Base-by-base conservation (phyloP, 2,113 vertebrate genomes). In the Cebidichthys violaceus region DNA sequence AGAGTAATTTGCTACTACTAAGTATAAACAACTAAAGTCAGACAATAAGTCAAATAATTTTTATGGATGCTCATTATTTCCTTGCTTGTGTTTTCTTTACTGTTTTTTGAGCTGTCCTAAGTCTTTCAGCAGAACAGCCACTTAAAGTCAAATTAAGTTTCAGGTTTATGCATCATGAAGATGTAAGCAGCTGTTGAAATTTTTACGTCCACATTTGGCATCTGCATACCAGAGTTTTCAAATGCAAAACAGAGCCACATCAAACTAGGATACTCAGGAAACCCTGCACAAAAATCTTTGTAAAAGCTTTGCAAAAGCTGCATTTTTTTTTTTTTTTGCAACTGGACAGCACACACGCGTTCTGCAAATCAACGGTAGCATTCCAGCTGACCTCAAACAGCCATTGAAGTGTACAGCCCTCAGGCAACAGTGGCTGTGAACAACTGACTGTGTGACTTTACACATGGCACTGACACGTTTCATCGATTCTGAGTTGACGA, bases 51-150 rank as follows among this genome's bases (percentile, higher is more conserved):
- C 1, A 37, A 61, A 45, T 39, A 24, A 15, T 24, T 18, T 64
- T 43, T 47, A 59, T 52, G 31, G 55, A 33, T 37, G 17, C 31
- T 69, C 33, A 43, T 72, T 47, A 81, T 59, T 87, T 75, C 13
- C 10, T 70, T 29, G 50, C 54, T 60, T 71, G 41, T 55, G 47
- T 50, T 1, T 50, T 5, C 14, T 27, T 11, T 6, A 6, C 11
- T 24, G 11, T 64, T 59, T 33, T 76, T 83, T 61, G 31, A 72
- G 13, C 31, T 33, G 43, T 20, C 17, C 0, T 4, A 9, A 50
- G 17, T 31, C 4, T 60, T 45, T 73, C 13, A 67, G 14, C 2
- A 20, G 7, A 66, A 70, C 22, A 47, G 20, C 31, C 2, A 13
- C 20, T 18, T 67, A 20, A 9, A 55, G 35, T 85, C 43, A 60